Evolutionary conservation across 2,888 invertebrate genomes (phyloP), one percentile per base, ranked within the genome.

Genomic region (Smittia aterrima): DNA sequence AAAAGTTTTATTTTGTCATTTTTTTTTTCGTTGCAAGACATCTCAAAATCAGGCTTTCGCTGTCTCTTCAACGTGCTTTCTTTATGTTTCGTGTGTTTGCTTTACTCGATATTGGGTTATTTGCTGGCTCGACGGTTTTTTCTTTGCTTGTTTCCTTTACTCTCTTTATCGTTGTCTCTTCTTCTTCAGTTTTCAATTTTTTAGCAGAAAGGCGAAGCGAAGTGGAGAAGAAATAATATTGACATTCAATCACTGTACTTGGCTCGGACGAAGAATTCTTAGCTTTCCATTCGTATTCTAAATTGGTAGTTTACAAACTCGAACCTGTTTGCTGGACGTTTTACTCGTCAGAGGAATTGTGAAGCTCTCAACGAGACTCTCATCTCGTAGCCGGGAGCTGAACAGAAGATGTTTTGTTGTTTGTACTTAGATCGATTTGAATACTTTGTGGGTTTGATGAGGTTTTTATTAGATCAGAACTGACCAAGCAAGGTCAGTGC

Each of bases 161-260:
- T 58, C 22, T 47, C 47, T 47, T 47, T 47, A 38, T 38, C 38
- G 4, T 11, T n/a, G 47, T 47, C 47, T 47, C 47, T 6, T 47
- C 47, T n/a, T 47, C n/a, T 7, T 47, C n/a, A 47, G 47, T n/a
- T 47, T 47, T 47, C 47, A 47, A 47, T 16, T 11, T 47, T 47
- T n/a, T 47, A 47, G 16, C 47, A 47, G 47, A 47, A 22, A 58
- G 58, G 22, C 58, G 20, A 18, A 22, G 20, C 22, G 9, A 20
- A 58, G 22, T 16, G 20, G 20, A 58, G 22, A 58, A 58, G 4
- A 58, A 58, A 58, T 22, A 58, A 58, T 58, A 58, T 58, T 58
- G 58, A 58, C 58, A 58, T 58, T 58, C 58, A 58, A 58, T 58
- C 58, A 58, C 58, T 20, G 58, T 58, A 58, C 58, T 58, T 22